phyloP scores from a whole-genome alignment of 2,888 invertebrate species.

The Pachymerium ferrugineum region DNA sequence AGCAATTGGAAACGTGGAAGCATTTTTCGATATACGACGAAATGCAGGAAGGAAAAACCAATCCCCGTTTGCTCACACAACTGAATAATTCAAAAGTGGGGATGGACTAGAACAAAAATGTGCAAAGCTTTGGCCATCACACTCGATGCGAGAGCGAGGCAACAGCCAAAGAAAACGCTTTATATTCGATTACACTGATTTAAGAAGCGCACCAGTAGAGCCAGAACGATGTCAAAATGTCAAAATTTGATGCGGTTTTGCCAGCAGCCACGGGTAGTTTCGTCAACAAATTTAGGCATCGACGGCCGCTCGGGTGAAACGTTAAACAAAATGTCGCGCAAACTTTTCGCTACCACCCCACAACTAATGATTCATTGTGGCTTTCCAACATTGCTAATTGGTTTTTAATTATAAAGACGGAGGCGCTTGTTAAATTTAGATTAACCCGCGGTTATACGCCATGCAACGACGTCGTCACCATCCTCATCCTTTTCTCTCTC shows the following conservation, averaged over 20 bases:
- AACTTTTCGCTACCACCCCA: conserved; percentile 8
- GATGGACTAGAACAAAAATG: conserved; percentile 12
- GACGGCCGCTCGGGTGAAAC: neutral
- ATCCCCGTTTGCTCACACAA: neutral
- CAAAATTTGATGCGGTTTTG: neutral
- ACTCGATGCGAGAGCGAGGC: conserved; percentile 1
- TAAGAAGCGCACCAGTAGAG: neutral
- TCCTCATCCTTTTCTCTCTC: conserved; percentile 16
- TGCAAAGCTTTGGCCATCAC: conserved; percentile 13
- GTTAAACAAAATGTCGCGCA: neutral
- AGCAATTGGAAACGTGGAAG: conserved; percentile 18
- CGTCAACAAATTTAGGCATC: neutral
- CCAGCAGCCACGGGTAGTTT: neutral
- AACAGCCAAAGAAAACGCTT: neutral
- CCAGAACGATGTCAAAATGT: neutral
- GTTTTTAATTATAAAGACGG: conserved; percentile 29
- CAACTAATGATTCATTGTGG: conserved; percentile 27
- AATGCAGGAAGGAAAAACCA: neutral
- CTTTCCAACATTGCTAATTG: conserved; percentile 20
- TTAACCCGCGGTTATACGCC: conserved; percentile 27
- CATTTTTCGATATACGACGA: neutral
- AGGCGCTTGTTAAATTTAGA: conserved; percentile 29
- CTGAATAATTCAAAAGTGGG: conserved; percentile 9
- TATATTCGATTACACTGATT: conserved; percentile 15
- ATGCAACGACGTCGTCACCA: neutral